Conservation (phyloP, 1,140 invertebrate genomes). For the Brachionus angularis region DNA sequence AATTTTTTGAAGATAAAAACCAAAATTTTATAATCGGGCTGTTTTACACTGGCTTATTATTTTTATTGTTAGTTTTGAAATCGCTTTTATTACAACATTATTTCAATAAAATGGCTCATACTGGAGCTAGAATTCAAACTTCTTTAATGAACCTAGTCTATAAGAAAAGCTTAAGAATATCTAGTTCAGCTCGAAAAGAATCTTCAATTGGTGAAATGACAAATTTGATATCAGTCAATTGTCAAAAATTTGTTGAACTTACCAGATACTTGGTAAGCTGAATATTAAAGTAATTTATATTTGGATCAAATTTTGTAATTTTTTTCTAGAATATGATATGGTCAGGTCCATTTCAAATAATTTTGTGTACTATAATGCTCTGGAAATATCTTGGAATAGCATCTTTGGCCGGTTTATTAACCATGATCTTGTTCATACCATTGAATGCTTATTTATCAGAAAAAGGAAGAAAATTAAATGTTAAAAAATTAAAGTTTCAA, state of each 20-base stretch:
- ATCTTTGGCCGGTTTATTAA: conserved; percentile 56
- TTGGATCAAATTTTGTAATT: too few species aligned
- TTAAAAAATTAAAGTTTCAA: conserved; percentile 60
- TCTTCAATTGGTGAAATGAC: conserved; percentile 64
- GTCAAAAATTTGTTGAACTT: conserved; percentile 59
- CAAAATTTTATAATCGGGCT: conserved; percentile 69
- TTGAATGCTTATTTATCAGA: conserved; percentile 81
- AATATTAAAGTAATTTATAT: too few species aligned
- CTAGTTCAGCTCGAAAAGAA: conserved; percentile 53
- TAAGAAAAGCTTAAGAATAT: conserved; percentile 63
- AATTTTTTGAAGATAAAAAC: conserved; percentile 32
- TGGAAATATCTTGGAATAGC: conserved; percentile 68
- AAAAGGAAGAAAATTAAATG: conserved; percentile 64
- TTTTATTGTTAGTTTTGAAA: conserved; percentile 74
- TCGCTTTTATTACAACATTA: conserved; percentile 70
- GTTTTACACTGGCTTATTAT: conserved; percentile 70
- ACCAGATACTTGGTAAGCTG: conserved; percentile 86
- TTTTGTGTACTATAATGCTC: conserved; percentile 77
- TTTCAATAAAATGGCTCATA: conserved; percentile 60
- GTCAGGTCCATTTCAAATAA: conserved; percentile 89
- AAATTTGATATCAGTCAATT: conserved; percentile 63
- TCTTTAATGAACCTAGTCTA: conserved; percentile 88
- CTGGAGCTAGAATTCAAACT: conserved; percentile 83
- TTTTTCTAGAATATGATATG: conserved; percentile 88
- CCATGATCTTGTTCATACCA: conserved; percentile 59